phyloP scores from a whole-genome alignment of 2,888 invertebrate genomes.

The Laothoe populi region DNA sequence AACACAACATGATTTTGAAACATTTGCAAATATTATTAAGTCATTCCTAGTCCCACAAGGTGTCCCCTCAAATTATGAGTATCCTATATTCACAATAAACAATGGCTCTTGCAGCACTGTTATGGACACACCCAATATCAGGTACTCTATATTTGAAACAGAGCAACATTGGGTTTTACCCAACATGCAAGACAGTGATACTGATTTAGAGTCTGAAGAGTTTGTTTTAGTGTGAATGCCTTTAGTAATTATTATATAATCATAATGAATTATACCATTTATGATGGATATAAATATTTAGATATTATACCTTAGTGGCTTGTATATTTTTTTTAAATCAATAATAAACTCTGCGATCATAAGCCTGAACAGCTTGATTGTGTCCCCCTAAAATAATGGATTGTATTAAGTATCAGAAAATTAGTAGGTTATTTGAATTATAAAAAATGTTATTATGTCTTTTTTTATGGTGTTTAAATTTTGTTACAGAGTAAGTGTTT shows the following conservation, averaged over 20 bases:
- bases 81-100: conserved; percentile 93
- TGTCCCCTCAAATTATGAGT: conserved; percentile 84
- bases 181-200: conserved; percentile 83
- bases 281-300: conserved; percentile 28
- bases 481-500: too few relatives aligned
- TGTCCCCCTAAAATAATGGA: too few relatives aligned
- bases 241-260: not conserved
- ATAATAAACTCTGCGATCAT: too few relatives aligned
- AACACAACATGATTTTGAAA: conserved; percentile 90
- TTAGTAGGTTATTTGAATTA: too few relatives aligned
- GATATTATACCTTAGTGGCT: conserved; percentile 1
- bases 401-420: too few relatives aligned
- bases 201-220: conserved; percentile 89
- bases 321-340: too few relatives aligned
- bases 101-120: conserved; percentile 88
- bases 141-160: conserved; percentile 82
- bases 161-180: conserved; percentile 80
- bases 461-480: too few relatives aligned
- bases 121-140: conserved; percentile 82
- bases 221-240: conserved; percentile 87
- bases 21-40: conserved; percentile 88
- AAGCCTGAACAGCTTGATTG: too few relatives aligned
- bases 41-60: conserved; percentile 81
- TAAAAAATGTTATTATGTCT: too few relatives aligned
- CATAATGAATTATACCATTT: conserved; percentile 14